Base-by-base conservation (phyloP, 2,113 vertebrate genomes). In the Corythornis cristatus region DNA sequence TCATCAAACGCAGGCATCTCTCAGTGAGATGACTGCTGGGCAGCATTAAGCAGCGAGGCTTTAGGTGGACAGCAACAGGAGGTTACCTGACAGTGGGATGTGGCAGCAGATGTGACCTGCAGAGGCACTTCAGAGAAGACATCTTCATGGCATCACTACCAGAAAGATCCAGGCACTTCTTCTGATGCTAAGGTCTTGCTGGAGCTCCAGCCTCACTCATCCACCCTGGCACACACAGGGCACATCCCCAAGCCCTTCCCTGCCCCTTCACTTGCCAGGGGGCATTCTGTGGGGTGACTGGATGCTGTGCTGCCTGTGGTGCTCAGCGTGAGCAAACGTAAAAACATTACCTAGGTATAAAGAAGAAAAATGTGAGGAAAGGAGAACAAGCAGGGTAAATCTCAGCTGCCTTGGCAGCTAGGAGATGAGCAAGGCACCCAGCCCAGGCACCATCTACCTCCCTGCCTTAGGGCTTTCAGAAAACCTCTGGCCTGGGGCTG, bases 1-100 rank as follows among this genome's bases (percentile, higher is more conserved):
- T 64, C 57, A 83, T 83, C 76, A 71, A 45, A 71, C 4, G 0
- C 0, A 2, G 46, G 46, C 5, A 42, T 33, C 1, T 3, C 71
- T 70, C 0, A 1, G 50, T 0, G 1, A 71, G 54, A 48, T 2
- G 21, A 58, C 26, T 0, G 5, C 19, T 0, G 5, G 85, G 35
- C 79, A 53, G 54, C 2, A 1, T 3, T 4, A 18, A 54, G 21
- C 25, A 22, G 51, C 1, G 2, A 22, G 75, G 53, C 45, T 86
- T 28, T 0, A 2, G 4, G 46, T 40, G 40, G 57, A 48, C 57
- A 51, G 76, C 48, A 71, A 42, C 51, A 11, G 73, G 71, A 70
- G 10, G 46, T 42, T 66, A 65, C 77, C 77, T 40, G 71, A 40
- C 57, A 54, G 56, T 0, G 22, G 61, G n/a, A 58, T 0, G 8